These are phyloP conservation scores for Asarcornis scutulata DNA, from an alignment of 2,113 vertebrate species.

Conservation along the genomic window DNA sequence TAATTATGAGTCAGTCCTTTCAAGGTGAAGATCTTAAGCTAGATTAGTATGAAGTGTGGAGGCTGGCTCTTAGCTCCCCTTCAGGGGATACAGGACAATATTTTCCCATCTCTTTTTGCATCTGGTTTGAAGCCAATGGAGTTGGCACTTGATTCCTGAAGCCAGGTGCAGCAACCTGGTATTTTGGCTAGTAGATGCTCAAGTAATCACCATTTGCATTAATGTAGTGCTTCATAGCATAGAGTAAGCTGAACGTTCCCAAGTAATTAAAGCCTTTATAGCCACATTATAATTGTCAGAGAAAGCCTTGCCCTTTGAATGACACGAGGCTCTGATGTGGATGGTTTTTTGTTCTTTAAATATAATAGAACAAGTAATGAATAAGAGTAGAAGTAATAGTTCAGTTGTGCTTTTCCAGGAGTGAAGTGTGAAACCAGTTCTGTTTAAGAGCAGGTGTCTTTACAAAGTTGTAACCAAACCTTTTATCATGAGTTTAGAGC, in stretches of 20 bases:
- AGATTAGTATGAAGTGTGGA: not conserved
- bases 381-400: not conserved
- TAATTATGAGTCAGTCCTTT: slow-evolving; percentile 8
- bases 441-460: not conserved
- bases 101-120: not conserved
- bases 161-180: not conserved
- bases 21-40: slow-evolving; percentile 12
- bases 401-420: not conserved
- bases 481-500: not conserved
- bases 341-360: not conserved
- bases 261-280: slow-evolving; percentile 13
- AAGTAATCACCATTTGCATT: not conserved
- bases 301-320: not conserved
- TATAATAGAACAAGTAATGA: not conserved
- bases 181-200: not conserved
- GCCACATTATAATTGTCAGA: not conserved
- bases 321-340: not conserved
- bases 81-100: not conserved
- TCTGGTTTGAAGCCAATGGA: not conserved
- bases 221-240: not conserved
- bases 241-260: not conserved
- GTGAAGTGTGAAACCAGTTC: not conserved
- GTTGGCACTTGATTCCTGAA: not conserved
- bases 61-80: not conserved
- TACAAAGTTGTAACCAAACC: not conserved